A percentile compares a stretch with the other conserved stretches of the same genome.
phyloP scores from a whole-genome alignment of 2,113 vertebrate species.

The Chaenocephalus aceratus region DNA sequence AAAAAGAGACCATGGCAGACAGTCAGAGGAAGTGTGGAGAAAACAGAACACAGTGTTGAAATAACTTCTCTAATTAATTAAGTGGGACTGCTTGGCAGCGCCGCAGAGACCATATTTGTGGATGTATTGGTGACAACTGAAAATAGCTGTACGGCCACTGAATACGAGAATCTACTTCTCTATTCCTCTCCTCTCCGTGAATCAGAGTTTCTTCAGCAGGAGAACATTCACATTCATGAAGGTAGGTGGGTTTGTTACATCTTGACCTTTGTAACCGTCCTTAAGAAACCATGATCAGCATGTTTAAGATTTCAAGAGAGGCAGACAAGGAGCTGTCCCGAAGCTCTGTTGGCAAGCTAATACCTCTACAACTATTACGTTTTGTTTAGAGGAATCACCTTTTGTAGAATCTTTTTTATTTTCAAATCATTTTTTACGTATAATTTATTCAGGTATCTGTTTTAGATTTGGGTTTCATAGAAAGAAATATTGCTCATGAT shows the following conservation, averaged over 20 bases:
- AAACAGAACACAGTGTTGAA: slow-evolving; percentile 54
- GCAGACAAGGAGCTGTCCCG: background rate
- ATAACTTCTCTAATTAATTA: slow-evolving; percentile 69
- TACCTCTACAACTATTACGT: background rate
- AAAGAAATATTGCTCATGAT: background rate
- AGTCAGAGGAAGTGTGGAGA: slow-evolving; percentile 47
- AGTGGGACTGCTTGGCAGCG: slow-evolving; percentile 59
- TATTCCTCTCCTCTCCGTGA: background rate
- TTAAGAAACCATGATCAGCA: slow-evolving; percentile 18
- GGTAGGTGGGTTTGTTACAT: slow-evolving; percentile 15
- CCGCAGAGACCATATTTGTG: slow-evolving; percentile 52
- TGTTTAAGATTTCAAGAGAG: slow-evolving; percentile 7
- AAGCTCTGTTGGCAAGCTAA: background rate
- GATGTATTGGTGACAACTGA: slow-evolving; percentile 43
- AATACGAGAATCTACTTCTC: background rate
- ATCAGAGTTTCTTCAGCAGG: slow-evolving; percentile 4
- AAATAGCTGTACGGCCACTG: slow-evolving; percentile 30
- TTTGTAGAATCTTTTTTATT: background rate
- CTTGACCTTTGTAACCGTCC: slow-evolving; percentile 28
- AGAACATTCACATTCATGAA: slow-evolving; percentile 7
- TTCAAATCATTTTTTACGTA: background rate
- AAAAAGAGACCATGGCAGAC: slow-evolving; percentile 42
- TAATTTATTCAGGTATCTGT: background rate
- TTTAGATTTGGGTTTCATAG: background rate
- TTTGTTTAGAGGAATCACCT: background rate